Percentiles rank a stretch among this genome's conserved stretches.
Conservation (phyloP, 2,113 vertebrate genomes). For the Trichomycterus rosablanca region DNA sequence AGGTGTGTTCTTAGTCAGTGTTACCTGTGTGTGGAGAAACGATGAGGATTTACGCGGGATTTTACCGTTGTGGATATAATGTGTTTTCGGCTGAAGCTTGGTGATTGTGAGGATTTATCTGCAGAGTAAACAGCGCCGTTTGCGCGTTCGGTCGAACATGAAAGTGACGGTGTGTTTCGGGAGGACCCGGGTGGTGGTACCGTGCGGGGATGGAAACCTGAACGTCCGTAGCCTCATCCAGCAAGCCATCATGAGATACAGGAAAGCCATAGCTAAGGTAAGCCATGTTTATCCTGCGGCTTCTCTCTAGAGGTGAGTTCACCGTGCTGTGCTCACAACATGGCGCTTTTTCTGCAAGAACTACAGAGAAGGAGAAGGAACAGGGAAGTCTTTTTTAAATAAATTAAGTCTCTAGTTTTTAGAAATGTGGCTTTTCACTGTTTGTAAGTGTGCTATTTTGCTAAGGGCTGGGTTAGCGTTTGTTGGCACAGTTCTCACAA, state of each 20-base stretch:
- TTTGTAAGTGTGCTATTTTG: neutral
- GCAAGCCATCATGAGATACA: slow-evolving; percentile 88
- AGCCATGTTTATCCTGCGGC: slow-evolving; percentile 46
- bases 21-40: slow-evolving; percentile 42
- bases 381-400: neutral
- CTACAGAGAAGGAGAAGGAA: slow-evolving; percentile 15
- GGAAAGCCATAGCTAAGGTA: slow-evolving; percentile 93
- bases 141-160: slow-evolving; percentile 52
- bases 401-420: neutral
- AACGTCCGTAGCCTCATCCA: slow-evolving; percentile 82
- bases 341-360: slow-evolving; percentile 60
- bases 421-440: too few relatives aligned
- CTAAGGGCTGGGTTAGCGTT: neutral
- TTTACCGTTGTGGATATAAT: slow-evolving; percentile 26
- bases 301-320: slow-evolving; percentile 8
- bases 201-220: slow-evolving; percentile 86
- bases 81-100: slow-evolving; percentile 30
- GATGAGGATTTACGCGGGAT: slow-evolving; percentile 39
- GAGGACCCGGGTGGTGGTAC: slow-evolving; percentile 90
- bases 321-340: slow-evolving; percentile 54
- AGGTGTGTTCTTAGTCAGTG: slow-evolving; percentile 42
- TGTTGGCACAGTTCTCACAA: too few relatives aligned
- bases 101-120: slow-evolving; percentile 30
- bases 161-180: slow-evolving; percentile 92
- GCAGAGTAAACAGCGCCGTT: slow-evolving; percentile 32